Evolutionary conservation across 2,888 invertebrate species (phyloP).

Genomic region (Bhutanitis thaidina): DNA sequence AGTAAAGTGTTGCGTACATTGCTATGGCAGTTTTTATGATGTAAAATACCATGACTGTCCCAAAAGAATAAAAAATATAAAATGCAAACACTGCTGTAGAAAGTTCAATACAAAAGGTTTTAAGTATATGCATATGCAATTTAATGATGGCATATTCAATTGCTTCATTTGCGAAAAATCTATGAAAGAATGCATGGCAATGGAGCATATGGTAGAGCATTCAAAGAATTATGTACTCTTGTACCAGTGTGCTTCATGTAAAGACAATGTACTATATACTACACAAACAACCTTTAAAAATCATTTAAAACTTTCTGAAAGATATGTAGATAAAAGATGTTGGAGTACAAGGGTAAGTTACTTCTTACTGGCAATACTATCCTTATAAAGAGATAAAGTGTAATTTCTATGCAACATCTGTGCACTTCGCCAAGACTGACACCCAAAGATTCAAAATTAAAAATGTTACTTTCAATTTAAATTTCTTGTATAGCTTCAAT

Average conservation of each 20-base stretch:
- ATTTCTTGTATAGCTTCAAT: too few species aligned
- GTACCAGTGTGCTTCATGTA: neutral
- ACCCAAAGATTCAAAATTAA: too few species aligned
- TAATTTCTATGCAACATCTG: too few species aligned
- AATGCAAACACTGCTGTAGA: neutral
- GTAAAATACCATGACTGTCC: conserved; percentile 3
- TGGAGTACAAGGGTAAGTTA: neutral
- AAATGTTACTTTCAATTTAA: too few species aligned
- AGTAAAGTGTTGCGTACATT: neutral
- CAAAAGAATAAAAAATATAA: neutral
- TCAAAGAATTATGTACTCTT: neutral
- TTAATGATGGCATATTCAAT: neutral
- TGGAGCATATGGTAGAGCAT: neutral
- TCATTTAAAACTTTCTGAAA: neutral
- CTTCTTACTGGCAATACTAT: neutral
- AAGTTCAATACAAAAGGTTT: neutral
- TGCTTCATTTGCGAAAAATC: neutral
- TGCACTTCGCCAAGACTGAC: too few species aligned
- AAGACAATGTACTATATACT: neutral
- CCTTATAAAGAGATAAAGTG: too few species aligned
- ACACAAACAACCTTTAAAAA: neutral
- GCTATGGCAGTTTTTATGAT: neutral
- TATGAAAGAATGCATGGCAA: neutral
- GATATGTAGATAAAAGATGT: neutral
- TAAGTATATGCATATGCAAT: neutral